Evolutionary conservation across 92 coral and sea anemone species (phyloP), one percentile per base, ranked within the genome.

Genomic region (Porites cylindrica): DNA sequence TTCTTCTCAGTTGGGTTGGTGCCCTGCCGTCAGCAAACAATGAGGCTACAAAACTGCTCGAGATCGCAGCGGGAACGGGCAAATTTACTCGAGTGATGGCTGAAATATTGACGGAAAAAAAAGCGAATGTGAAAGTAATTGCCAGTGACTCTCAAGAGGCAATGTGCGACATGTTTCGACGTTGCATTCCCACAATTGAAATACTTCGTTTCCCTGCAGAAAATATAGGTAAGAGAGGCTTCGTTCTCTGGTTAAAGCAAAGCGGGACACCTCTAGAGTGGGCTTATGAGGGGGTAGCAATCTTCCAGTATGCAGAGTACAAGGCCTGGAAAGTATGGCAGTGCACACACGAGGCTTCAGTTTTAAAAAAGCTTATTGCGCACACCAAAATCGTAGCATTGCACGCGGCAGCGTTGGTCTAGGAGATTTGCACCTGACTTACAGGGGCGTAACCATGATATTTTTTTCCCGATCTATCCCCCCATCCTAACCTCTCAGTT

Each of bases 51-150:
- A 91, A 93, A 11, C 84, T 94, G 43, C 65, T 94, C 60, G 99
- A 96, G 86, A 52, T 94, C 1, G 98, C 96, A 10, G 89, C 98
- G 2, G 99, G 99, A 38, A 96, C 99, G 0, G 99, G 99, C 32
- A 91, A 84, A 70, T 96, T 96, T 66, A 96, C 99, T 14, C 93
- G 96, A n/a, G 96, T 74, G 9, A 81, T 94, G 90, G 59, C 73
- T 9, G 77, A 87, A 60, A 94, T 86, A 19, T 86, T 96, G 32
- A 79, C 70, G 9, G 69, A 58, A n/a, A 82, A 68, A 23, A 53
- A 70, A 10, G 78, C 90, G 8, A 75, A 71, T 13, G 92, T 86
- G 72, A 91, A 90, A 43, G 65, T 96, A 74, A 81, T 88, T 38
- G 91, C 99, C 2, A 94, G 96, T 26, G 98, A 96, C 72, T 79